Base-by-base conservation (phyloP, 2,888 invertebrate genomes). In the Papilio gigon region DNA sequence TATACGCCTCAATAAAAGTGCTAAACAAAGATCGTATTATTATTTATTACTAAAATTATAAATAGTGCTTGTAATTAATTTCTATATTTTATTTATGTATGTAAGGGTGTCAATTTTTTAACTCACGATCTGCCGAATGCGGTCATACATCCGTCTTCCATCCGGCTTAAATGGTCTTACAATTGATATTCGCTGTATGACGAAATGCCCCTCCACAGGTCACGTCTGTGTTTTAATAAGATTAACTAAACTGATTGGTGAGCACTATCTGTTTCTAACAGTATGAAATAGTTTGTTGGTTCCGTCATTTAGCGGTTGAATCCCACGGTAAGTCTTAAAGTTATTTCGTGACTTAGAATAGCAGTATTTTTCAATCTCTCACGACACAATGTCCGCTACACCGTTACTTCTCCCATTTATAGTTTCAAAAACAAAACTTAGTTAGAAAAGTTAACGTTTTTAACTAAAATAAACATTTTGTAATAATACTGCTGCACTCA, bases 281-380 rank as follows among this genome's bases (percentile, higher is more conserved):
- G 53, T 53, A 53, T 27, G 6, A 27, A n/a, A 50, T 53, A 27
- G n/a, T 44, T 44, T 44, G 3, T 44, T 44, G 20, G 12, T 44
- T 44, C n/a, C 53, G 11, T 14, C 25, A 50, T 22, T 44, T 14
- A 22, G 14, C 22, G 3, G 40, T 35, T 14, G 9, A 60, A 22
- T 17, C 14, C 37, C 37, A 37, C 14, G 25, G 17, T 42, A 35
- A 33, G 33, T 17, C 42, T 61, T 35, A 27, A 56, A 17, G 50
- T 11, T 40, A 53, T 12, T 58, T 68, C 68, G 68, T 68, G 68
- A 58, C 68, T 63, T 17, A 44, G 20, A 58, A 63, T 44, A 67
- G 33, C 58, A 56, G 62, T 67, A 62, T 22, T 30, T 67, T 67
- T 63, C 63, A 56, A 63, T 68, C 63, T 68, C 27, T 47, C 68